Conservation (phyloP, 2,888 invertebrate species). For the Troides aeacus region DNA sequence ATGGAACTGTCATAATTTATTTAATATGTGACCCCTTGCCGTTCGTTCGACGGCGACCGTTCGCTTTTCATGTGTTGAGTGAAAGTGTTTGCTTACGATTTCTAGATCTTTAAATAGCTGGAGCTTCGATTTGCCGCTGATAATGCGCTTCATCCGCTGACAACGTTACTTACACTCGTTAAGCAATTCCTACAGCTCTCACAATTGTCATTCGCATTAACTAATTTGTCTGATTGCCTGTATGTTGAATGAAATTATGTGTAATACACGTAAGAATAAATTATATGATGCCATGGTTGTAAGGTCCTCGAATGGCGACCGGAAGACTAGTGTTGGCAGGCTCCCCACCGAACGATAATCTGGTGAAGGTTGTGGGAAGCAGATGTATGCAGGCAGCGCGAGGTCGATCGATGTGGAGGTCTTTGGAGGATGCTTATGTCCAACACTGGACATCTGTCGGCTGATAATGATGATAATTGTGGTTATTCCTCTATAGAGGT, state of each 20-base stretch:
- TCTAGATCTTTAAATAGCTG: slow-evolving; percentile 30
- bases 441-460: no score
- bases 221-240: neutral
- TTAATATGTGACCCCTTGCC: slow-evolving; percentile 5
- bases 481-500: no score
- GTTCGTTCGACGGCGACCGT: slow-evolving; percentile 15
- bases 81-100: slow-evolving; percentile 36
- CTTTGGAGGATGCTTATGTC: no score
- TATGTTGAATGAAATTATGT: neutral
- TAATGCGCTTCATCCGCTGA: neutral
- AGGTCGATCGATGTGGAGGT: no score
- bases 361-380: no score
- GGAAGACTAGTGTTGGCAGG: no score
- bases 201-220: slow-evolving; percentile 3
- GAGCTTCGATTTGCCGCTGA: neutral
- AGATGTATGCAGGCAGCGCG: no score
- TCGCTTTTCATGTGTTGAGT: slow-evolving; percentile 29
- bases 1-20: slow-evolving; percentile 5
- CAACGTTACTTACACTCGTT: neutral
- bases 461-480: no score
- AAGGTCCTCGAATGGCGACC: no score
- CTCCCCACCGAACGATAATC: no score
- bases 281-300: no score
- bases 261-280: neutral
- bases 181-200: neutral